phyloP scores from a whole-genome alignment of 2,888 invertebrate species.

The Anagyrus pseudococci region DNA sequence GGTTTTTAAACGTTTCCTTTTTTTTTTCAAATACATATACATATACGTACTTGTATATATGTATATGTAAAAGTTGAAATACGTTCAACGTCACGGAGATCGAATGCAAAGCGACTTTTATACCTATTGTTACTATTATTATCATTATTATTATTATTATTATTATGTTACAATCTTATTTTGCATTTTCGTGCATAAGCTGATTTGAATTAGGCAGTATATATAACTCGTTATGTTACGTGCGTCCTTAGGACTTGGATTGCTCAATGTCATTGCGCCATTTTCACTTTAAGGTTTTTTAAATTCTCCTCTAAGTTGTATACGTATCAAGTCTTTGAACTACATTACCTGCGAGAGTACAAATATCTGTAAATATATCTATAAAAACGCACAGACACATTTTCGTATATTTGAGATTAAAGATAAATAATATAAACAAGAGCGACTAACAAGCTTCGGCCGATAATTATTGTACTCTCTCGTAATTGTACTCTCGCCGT shows the following conservation, averaged over 20 bases:
- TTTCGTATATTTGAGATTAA: neutral
- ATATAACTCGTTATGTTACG: constrained; percentile 28
- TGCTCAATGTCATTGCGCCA: constrained; percentile 35
- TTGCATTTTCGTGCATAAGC: constrained; percentile 53
- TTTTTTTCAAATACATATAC: too few species aligned
- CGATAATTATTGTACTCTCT: neutral
- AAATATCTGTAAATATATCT: constrained; percentile 5
- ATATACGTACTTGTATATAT: neutral
- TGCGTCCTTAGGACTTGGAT: constrained; percentile 39
- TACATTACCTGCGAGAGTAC: constrained; percentile 34
- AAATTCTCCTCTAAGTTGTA: too few species aligned
- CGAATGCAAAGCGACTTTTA: constrained; percentile 17
- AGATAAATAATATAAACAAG: neutral
- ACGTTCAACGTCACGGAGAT: constrained; percentile 22
- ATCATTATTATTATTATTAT: too few species aligned
- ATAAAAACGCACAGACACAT: neutral
- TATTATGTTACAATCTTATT: too few species aligned
- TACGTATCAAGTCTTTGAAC: constrained; percentile 10
- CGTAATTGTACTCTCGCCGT: constrained; percentile 35
- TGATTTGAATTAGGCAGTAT: constrained; percentile 35
- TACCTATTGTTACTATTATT: constrained; percentile 4
- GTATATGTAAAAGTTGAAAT: too few species aligned
- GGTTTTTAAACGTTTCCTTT: neutral
- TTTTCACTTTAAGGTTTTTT: constrained; percentile 24
- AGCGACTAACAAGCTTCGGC: neutral